These are phyloP conservation scores for Argyra leucocephala DNA, from an alignment of 2,888 invertebrate species.

Conservation along the genomic window DNA sequence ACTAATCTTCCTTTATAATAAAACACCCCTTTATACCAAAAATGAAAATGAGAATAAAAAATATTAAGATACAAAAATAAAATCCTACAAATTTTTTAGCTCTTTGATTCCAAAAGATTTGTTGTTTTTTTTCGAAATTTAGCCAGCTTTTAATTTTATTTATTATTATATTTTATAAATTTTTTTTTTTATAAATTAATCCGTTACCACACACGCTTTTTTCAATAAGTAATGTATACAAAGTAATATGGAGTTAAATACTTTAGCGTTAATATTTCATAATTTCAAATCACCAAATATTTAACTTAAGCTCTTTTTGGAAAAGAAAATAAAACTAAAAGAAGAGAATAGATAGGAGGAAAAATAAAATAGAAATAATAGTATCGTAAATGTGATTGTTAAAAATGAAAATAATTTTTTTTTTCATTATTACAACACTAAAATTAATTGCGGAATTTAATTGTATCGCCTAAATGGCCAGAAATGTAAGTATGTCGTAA, in stretches of 20 bases:
- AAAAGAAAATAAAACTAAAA: not conserved
- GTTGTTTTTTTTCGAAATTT: not conserved
- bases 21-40: not conserved
- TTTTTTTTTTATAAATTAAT: not conserved
- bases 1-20: not conserved
- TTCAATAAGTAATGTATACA: too few relatives aligned
- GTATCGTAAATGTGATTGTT: too few relatives aligned
- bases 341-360: too few relatives aligned
- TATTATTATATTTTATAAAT: not conserved
- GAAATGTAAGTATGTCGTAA: too few relatives aligned
- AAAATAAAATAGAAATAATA: too few relatives aligned
- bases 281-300: not conserved
- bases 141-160: conserved; percentile 2
- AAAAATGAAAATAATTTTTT: too few relatives aligned
- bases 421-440: too few relatives aligned
- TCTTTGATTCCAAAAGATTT: not conserved
- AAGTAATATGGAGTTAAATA: not conserved
- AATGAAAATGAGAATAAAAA: not conserved
- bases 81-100: not conserved
- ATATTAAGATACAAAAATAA: not conserved
- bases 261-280: not conserved
- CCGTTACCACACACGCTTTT: conserved; percentile 6
- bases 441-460: too few relatives aligned
- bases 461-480: too few relatives aligned
- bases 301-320: not conserved